Evolutionary conservation across 2,888 invertebrate genomes (phyloP).

Genomic region (Allacma fusca): DNA sequence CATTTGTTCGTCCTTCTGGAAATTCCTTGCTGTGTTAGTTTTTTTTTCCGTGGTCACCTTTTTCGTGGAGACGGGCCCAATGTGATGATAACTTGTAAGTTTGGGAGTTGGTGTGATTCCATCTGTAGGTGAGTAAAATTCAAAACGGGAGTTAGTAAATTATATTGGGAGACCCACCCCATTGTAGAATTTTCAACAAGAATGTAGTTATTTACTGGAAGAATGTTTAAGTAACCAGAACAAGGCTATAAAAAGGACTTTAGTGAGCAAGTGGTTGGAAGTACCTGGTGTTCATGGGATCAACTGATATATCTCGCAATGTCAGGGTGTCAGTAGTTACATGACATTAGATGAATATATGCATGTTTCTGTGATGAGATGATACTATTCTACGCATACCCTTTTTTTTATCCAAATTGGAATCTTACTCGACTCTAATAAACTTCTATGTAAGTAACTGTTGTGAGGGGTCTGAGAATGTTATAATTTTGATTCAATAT

Average conservation of each 20-base stretch:
- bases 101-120: too few relatives aligned
- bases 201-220: slow-evolving; percentile 1
- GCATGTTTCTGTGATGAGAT: background rate
- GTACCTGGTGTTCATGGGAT: background rate
- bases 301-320: background rate
- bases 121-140: background rate
- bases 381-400: too few relatives aligned
- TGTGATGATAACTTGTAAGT: too few relatives aligned
- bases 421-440: background rate
- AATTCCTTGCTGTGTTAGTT: too few relatives aligned
- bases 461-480: too few relatives aligned
- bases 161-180: background rate
- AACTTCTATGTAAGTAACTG: too few relatives aligned
- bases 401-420: background rate
- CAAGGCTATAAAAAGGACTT: background rate
- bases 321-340: slow-evolving; percentile 7
- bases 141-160: slow-evolving; percentile 6
- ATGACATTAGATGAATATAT: slow-evolving; percentile 11
- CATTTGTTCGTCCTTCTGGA: too few relatives aligned
- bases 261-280: background rate
- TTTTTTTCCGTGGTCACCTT: too few relatives aligned
- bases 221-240: background rate
- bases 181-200: slow-evolving; percentile 16
- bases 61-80: too few relatives aligned
- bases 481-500: too few relatives aligned